Percentiles rank a stretch among this genome's conserved stretches.
These are phyloP conservation scores for Andrena bicolor DNA, from an alignment of 2,888 invertebrate species.

Conservation along the genomic window DNA sequence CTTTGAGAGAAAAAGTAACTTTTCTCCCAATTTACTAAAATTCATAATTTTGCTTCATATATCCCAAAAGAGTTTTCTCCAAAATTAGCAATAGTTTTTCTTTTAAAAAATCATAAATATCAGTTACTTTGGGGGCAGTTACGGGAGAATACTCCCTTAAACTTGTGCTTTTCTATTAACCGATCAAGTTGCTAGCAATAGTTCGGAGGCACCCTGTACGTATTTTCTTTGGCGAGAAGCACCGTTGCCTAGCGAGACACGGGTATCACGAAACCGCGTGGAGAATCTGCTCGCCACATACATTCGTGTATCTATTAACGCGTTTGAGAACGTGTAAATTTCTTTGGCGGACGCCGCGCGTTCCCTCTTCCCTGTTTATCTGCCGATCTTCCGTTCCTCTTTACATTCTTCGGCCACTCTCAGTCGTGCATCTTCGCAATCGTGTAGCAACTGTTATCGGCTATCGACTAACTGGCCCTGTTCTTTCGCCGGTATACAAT, in stretches of 20 bases:
- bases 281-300: neutral
- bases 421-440: slow-evolving; percentile 51
- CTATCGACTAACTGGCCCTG: slow-evolving; percentile 44
- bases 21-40: too few species aligned
- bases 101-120: too few species aligned
- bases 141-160: too few species aligned
- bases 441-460: slow-evolving; percentile 61
- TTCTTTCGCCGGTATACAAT: slow-evolving; percentile 28
- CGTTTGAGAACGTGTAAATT: slow-evolving; percentile 27
- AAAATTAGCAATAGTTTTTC: too few species aligned
- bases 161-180: too few species aligned
- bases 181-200: neutral
- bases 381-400: slow-evolving; percentile 16
- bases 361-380: slow-evolving; percentile 8
- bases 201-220: neutral
- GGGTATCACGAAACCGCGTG: neutral
- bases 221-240: slow-evolving; percentile 25
- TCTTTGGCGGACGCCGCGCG: slow-evolving; percentile 10
- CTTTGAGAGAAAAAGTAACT: too few species aligned
- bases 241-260: slow-evolving; percentile 24
- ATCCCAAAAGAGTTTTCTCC: too few species aligned
- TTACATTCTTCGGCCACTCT: slow-evolving; percentile 35
- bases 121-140: too few species aligned
- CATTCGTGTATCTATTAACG: slow-evolving; percentile 20
- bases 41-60: too few species aligned